These are phyloP conservation scores for Dysidea cf. avara DNA, from an alignment of 37 sponge, comb jelly and placozoan genomes.

Conservation along the genomic window DNA sequence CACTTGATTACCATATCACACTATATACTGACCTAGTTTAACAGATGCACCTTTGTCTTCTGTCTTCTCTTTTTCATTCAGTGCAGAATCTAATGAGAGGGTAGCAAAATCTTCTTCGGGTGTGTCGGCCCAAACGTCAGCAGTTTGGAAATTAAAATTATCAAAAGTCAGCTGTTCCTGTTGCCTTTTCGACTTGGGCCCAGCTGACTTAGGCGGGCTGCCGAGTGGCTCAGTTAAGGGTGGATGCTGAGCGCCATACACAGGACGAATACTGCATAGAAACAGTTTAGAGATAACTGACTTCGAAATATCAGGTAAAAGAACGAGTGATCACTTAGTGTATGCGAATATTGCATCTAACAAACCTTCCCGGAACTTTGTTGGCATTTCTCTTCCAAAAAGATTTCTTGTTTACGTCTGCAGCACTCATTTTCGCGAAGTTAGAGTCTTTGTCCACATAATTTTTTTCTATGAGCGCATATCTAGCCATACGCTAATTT, in stretches of 20 bases:
- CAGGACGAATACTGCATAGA: slow-evolving; percentile 31
- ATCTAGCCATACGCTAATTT: too few relatives aligned
- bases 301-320: neutral
- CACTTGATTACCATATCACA: neutral
- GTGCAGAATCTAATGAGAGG: slow-evolving; percentile 21
- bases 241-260: slow-evolving; percentile 58
- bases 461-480: too few relatives aligned
- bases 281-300: neutral
- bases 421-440: slow-evolving; percentile 8
- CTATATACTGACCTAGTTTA: slow-evolving; percentile 8
- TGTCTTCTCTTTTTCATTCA: neutral
- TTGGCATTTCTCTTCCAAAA: slow-evolving; percentile 74
- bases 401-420: slow-evolving; percentile 36
- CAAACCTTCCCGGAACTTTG: slow-evolving; percentile 79
- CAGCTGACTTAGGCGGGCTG: slow-evolving; percentile 3
- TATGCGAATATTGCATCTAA: neutral
- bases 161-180: slow-evolving; percentile 86
- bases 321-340: neutral
- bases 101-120: slow-evolving; percentile 52
- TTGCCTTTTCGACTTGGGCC: neutral
- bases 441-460: neutral
- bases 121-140: slow-evolving; percentile 82
- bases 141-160: slow-evolving; percentile 71
- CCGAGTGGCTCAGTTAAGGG: slow-evolving; percentile 26
- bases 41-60: neutral